These are phyloP conservation scores for Vultur gryphus DNA, from an alignment of 2,797 vertebrate genomes.

Conservation along the genomic window DNA sequence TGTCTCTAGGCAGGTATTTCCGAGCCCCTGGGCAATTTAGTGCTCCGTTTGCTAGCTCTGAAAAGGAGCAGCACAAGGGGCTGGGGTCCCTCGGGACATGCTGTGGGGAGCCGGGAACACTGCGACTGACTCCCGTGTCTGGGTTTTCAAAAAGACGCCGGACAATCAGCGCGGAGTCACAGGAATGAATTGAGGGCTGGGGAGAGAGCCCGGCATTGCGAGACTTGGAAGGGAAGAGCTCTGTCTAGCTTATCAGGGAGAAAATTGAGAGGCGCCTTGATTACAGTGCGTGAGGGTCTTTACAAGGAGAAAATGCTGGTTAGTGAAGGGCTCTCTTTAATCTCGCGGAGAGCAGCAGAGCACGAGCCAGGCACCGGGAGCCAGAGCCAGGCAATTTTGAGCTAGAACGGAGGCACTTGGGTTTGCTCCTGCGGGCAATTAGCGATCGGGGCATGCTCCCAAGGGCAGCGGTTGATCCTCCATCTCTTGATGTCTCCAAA, in stretches of 20 bases:
- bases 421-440: not conserved
- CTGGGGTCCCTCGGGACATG: not conserved
- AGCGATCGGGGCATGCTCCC: not conserved
- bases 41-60: not conserved
- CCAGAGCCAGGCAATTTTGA: conserved; percentile 13
- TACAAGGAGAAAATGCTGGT: conserved; percentile 41
- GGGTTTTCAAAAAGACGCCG: not conserved
- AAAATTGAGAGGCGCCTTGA: conserved; percentile 19
- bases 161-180: not conserved
- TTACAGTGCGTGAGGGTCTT: conserved; percentile 14
- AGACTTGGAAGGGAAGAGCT: conserved; percentile 27
- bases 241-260: conserved; percentile 15
- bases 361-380: not conserved
- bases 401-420: not conserved
- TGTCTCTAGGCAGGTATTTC: not conserved
- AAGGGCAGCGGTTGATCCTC: conserved; percentile 12
- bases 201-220: not conserved
- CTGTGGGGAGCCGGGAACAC: accelerated
- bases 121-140: accelerated
- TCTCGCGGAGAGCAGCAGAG: not conserved
- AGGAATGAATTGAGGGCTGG: not conserved
- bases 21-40: not conserved
- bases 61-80: not conserved
- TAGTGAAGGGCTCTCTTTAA: conserved; percentile 20
- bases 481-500: conserved; percentile 16